These are phyloP conservation scores for Drosophila macrothrix DNA, from an alignment of 2,888 invertebrate genomes.

Conservation along the genomic window DNA sequence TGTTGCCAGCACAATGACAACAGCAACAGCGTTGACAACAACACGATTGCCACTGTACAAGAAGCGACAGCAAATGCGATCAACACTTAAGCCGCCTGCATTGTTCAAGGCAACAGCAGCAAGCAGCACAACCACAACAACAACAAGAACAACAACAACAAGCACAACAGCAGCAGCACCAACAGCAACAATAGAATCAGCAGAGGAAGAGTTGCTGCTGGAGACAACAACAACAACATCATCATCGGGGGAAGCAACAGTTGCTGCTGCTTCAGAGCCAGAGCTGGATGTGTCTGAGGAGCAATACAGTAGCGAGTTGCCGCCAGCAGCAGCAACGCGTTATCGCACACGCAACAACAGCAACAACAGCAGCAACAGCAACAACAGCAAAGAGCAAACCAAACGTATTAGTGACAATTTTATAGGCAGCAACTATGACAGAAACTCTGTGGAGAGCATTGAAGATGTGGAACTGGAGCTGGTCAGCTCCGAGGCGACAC, in stretches of 20 bases:
- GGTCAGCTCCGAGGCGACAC: constrained; percentile 34
- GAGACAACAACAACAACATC: constrained; percentile 28
- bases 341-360: constrained; percentile 43
- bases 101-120: constrained; percentile 58
- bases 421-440: constrained; percentile 55
- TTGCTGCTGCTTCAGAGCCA: background rate
- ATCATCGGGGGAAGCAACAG: constrained; percentile 21
- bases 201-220: constrained; percentile 12
- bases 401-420: constrained; percentile 56
- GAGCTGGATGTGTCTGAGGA: constrained; percentile 13
- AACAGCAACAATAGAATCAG: background rate
- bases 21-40: constrained; percentile 66
- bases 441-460: constrained; percentile 55
- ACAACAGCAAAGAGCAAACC: constrained; percentile 31
- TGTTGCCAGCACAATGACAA: constrained; percentile 48
- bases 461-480: constrained; percentile 55
- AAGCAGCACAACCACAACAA: constrained; percentile 19
- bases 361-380: constrained; percentile 19
- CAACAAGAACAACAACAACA: constrained; percentile 17
- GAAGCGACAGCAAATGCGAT: constrained; percentile 77
- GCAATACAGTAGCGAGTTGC: constrained; percentile 25
- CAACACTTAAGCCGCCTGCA: constrained; percentile 74
- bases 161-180: constrained; percentile 12
- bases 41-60: constrained; percentile 82
- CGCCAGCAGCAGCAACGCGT: constrained; percentile 26